phyloP scores from a whole-genome alignment of 2,888 invertebrate genomes.

The Merodon equestris region DNA sequence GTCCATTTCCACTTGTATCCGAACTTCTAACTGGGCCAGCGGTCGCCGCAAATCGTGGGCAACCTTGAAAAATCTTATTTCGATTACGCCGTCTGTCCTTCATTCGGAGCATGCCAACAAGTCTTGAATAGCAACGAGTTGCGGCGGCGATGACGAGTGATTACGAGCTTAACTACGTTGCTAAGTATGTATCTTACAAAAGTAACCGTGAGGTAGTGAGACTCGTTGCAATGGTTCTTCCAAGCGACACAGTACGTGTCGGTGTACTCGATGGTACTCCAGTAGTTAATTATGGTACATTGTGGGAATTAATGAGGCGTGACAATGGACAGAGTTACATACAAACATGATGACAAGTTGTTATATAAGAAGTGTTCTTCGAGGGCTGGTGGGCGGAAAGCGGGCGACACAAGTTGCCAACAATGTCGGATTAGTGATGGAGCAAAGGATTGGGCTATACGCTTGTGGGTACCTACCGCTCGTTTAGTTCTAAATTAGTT shows the following conservation, averaged over 20 bases:
- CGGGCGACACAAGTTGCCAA: not conserved
- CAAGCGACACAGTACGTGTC: not conserved
- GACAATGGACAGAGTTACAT: constrained; percentile 14
- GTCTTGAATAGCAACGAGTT: constrained; percentile 29
- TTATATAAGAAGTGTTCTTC: constrained; percentile 15
- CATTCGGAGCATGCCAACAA: constrained; percentile 10
- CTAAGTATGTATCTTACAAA: constrained; percentile 12
- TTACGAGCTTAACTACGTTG: not conserved
- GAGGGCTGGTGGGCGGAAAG: constrained; percentile 2
- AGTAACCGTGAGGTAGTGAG: not conserved
- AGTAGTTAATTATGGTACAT: constrained; percentile 29
- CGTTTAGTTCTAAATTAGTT: too few relatives aligned
- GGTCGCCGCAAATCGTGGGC: not conserved
- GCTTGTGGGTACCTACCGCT: too few relatives aligned
- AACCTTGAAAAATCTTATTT: constrained; percentile 43
- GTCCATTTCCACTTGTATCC: not conserved
- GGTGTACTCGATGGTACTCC: constrained; percentile 1
- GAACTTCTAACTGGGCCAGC: constrained; percentile 25
- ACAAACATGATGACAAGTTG: constrained; percentile 23
- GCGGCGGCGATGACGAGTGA: constrained; percentile 24
- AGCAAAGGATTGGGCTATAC: too few relatives aligned
- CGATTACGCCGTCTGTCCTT: constrained; percentile 10
- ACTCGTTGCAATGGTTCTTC: not conserved
- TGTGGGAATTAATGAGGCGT: constrained; percentile 19
- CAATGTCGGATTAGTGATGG: too few relatives aligned